phyloP scores from a whole-genome alignment of 2,113 vertebrate genomes.

The Orcinus orca region DNA sequence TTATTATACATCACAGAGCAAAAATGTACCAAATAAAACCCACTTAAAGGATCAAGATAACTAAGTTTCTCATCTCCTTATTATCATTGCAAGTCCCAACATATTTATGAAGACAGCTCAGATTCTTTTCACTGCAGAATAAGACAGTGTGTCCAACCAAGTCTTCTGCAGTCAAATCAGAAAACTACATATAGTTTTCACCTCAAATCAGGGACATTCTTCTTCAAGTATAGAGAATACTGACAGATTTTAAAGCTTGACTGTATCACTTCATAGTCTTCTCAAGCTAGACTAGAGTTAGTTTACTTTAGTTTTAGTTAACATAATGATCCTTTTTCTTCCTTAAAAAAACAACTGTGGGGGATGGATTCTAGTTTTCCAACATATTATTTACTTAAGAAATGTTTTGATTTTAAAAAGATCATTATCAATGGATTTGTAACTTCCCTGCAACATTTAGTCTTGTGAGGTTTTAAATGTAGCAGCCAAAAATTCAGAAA shows the following conservation, averaged over 20 bases:
- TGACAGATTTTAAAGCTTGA: constrained; percentile 77
- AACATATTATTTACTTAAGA: constrained; percentile 76
- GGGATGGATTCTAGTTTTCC: constrained; percentile 40
- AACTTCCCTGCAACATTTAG: constrained; percentile 82
- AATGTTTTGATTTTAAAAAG: constrained; percentile 66
- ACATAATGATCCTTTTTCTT: constrained; percentile 67
- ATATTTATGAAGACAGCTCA: constrained; percentile 41
- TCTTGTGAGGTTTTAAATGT: constrained; percentile 83
- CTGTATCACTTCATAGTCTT: constrained; percentile 54
- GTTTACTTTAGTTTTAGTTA: constrained; percentile 74
- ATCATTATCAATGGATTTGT: constrained; percentile 71
- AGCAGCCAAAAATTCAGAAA: constrained; percentile 83
- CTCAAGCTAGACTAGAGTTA: constrained; percentile 53
- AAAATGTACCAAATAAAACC: constrained; percentile 56
- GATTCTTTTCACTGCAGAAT: constrained; percentile 54
- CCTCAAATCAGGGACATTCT: constrained; percentile 59
- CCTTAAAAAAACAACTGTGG: constrained; percentile 40
- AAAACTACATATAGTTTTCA: constrained; percentile 49
- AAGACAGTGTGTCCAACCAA: constrained; percentile 42
- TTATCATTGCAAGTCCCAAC: constrained; percentile 18
- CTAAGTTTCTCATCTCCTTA: constrained; percentile 34
- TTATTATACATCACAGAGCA: constrained; percentile 51
- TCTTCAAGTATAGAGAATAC: constrained; percentile 79
- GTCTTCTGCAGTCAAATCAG: constrained; percentile 47
- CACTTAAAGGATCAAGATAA: constrained; percentile 43